phyloP scores from a whole-genome alignment of 2,888 invertebrate genomes.

The Bruchidius siliquastri region DNA sequence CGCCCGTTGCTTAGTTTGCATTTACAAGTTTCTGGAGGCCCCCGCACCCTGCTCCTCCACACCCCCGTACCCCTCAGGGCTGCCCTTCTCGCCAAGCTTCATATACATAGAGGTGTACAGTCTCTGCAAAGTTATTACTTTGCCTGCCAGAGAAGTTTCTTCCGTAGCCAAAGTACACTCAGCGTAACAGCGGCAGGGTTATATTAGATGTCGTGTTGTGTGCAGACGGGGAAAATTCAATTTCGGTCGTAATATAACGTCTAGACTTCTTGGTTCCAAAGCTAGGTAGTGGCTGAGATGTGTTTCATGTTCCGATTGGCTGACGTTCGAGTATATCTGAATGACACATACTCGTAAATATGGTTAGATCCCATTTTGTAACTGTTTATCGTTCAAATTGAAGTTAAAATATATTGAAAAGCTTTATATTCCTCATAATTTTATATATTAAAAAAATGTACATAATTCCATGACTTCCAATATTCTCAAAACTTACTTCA shows the following conservation, averaged over 20 bases:
- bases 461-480: no score
- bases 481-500: no score
- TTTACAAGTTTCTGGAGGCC: constrained; percentile 44
- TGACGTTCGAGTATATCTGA: no score
- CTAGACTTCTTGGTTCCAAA: background rate
- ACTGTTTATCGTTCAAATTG: no score
- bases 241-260: background rate
- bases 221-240: background rate
- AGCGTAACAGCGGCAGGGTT: background rate
- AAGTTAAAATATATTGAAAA: no score
- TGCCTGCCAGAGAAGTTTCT: background rate
- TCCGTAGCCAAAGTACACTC: background rate
- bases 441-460: no score
- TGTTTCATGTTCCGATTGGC: no score
- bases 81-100: constrained; percentile 40
- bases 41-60: constrained; percentile 13
- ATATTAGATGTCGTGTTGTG: background rate
- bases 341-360: no score
- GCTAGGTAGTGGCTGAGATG: background rate
- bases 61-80: constrained; percentile 25
- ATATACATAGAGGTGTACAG: constrained; percentile 48
- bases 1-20: constrained; percentile 47
- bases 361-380: no score
- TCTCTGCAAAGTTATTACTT: constrained; percentile 18
- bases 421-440: no score